Percentiles rank a stretch among this genome's conserved stretches.
phyloP scores from a whole-genome alignment of 2,888 invertebrate species.

The Agrochola litura region DNA sequence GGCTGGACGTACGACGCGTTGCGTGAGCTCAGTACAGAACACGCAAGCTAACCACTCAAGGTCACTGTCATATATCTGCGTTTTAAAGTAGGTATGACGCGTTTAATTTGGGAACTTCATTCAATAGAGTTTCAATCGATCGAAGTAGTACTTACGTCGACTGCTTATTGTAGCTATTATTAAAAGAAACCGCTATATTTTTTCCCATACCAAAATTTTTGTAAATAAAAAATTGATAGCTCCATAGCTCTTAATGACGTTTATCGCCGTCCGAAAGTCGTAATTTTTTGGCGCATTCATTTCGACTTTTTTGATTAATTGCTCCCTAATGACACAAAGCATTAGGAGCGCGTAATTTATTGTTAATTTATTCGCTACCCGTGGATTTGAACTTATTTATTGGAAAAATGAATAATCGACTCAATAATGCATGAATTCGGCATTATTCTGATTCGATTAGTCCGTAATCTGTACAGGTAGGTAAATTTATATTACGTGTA shows the following conservation, averaged over 20 bases:
- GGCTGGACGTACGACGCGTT: too few relatives aligned
- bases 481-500: too few relatives aligned
- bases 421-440: conserved; percentile 36
- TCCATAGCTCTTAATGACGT: conserved; percentile 55
- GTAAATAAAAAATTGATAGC: conserved; percentile 35
- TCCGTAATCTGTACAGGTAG: not conserved
- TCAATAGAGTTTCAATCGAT: not conserved
- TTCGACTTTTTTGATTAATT: conserved; percentile 86
- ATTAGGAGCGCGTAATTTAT: conserved; percentile 84
- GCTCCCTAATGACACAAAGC: conserved; percentile 84
- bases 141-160: too few relatives aligned
- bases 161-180: conserved; percentile 2
- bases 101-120: not conserved
- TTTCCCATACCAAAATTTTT: not conserved
- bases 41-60: too few relatives aligned
- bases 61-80: too few relatives aligned
- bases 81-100: not conserved
- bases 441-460: conserved; percentile 32
- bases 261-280: conserved; percentile 69
- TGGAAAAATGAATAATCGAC: conserved; percentile 57
- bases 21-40: too few relatives aligned
- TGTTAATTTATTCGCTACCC: conserved; percentile 78
- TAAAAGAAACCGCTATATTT: not conserved
- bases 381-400: conserved; percentile 70
- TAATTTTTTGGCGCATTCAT: conserved; percentile 74